A percentile compares a stretch with the other conserved stretches of the same genome.
Conservation (phyloP, 2,797 vertebrate genomes). For the Manis javanica region DNA sequence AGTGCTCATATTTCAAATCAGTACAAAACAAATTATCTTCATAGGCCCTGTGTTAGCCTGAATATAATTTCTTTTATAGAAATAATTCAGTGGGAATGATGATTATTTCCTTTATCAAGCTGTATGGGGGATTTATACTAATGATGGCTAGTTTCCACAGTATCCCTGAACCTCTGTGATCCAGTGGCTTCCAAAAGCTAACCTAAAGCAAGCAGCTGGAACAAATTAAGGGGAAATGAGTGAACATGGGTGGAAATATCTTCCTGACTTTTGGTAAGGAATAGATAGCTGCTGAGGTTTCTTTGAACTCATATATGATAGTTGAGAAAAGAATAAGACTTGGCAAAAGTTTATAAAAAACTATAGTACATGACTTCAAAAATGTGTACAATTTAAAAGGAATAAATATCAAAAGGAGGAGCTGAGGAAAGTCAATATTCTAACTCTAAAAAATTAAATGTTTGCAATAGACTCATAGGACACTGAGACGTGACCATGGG, state of each 20-base stretch:
- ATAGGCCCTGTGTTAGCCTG: neutral
- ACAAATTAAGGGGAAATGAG: neutral
- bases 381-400: neutral
- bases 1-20: slow-evolving; percentile 46
- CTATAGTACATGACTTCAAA: neutral
- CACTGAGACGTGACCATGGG: too few species aligned
- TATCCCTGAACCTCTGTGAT: neutral
- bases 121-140: neutral
- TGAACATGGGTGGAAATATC: neutral
- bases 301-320: neutral
- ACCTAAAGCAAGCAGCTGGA: slow-evolving; percentile 43
- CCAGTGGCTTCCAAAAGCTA: slow-evolving; percentile 13
- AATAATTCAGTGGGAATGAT: neutral
- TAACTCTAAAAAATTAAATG: neutral
- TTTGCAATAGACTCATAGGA: too few species aligned
- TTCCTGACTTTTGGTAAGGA: neutral
- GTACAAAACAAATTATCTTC: neutral
- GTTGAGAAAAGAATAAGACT: neutral
- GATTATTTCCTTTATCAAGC: slow-evolving; percentile 16
- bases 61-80: slow-evolving; percentile 5
- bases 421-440: neutral
- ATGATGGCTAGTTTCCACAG: neutral
- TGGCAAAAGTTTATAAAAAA: neutral
- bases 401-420: neutral
- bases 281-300: neutral